Base-by-base conservation (phyloP, 2,888 invertebrate species). In the Lapara coniferarum region DNA sequence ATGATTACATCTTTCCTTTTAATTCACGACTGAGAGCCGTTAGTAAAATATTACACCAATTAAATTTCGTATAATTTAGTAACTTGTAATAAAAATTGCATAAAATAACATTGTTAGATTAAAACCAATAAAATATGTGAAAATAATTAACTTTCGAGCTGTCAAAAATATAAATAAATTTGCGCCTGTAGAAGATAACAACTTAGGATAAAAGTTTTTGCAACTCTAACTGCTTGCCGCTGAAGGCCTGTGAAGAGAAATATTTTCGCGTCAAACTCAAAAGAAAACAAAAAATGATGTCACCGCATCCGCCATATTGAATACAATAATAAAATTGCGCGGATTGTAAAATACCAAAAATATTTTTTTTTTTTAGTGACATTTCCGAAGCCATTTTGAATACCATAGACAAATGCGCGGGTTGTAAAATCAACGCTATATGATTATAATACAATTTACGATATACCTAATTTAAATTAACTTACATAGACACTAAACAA, bases 221-320 rank as follows among this genome's bases (percentile, higher is more conserved):
- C n/a, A 58, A 46, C 12, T 5, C 16, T 16, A 59, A 46, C 16
- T 46, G 44, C 44, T 46, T n/a, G 1, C n/a, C 10, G 14, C 44
- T 12, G 59, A 44, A 8, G 10, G n/a, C 59, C 59, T 59, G 59
- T 12, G 44, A n/a, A 44, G 44, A 46, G 44, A 59, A 59, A 58
- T 14, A 14, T 16, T 59, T 55, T 55, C 19, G 10, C 44, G 37
- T 37, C 58, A 58, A 37, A 58, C 30, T n/a, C n/a, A 58, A n/a
- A n/a, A n/a, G 0, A 12, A 44, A 19, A 12, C 4, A 44, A 37
- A 58, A 16, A 7, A 55, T 37, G 37, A 37, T 6, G 37, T 8
- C 37, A 37, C 37, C 19, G 16, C 8, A 55, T 10, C 19, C 19
- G 55, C 19, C 55, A 55, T 19, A 19, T 55, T 55, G 2, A 53